phyloP scores from a whole-genome alignment of 2,888 invertebrate genomes.

The Zhuqinia jingwanae region DNA sequence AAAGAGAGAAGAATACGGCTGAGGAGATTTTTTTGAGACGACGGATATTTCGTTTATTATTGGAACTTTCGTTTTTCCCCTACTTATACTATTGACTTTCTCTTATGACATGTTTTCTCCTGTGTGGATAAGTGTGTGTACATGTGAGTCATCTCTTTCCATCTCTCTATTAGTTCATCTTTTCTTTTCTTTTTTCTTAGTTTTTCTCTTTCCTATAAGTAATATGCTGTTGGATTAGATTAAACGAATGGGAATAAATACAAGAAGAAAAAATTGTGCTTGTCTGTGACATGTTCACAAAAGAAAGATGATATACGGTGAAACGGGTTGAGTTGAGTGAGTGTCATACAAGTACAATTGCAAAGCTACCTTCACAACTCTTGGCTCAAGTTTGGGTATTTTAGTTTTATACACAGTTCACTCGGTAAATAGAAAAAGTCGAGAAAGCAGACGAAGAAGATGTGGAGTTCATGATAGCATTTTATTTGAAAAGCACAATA shows the following conservation, averaged over 20 bases:
- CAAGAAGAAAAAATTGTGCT: neutral
- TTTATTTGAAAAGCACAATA: constrained; percentile 13
- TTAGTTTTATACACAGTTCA: neutral
- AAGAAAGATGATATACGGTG: constrained; percentile 48
- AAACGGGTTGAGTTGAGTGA: constrained; percentile 46
- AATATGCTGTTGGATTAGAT: constrained; percentile 28
- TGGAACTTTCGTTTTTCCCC: constrained; percentile 35
- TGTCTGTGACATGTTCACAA: constrained; percentile 41
- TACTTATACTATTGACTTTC: constrained; percentile 19
- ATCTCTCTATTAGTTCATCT: constrained; percentile 15
- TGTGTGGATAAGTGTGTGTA: neutral
- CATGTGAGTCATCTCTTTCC: neutral
- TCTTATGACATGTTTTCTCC: constrained; percentile 24
- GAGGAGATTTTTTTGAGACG: neutral
- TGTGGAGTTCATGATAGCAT: no score
- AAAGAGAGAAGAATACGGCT: constrained; percentile 8
- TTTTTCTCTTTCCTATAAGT: neutral
- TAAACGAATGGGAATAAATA: constrained; percentile 4
- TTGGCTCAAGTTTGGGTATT: neutral
- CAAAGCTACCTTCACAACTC: neutral
- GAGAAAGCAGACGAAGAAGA: neutral
- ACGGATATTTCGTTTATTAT: constrained; percentile 23
- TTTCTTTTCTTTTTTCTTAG: neutral
- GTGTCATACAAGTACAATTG: constrained; percentile 39
- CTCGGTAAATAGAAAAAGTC: constrained; percentile 12